phyloP scores from a whole-genome alignment of 2,113 vertebrate species.

The Poeciliopsis prolifica region DNA sequence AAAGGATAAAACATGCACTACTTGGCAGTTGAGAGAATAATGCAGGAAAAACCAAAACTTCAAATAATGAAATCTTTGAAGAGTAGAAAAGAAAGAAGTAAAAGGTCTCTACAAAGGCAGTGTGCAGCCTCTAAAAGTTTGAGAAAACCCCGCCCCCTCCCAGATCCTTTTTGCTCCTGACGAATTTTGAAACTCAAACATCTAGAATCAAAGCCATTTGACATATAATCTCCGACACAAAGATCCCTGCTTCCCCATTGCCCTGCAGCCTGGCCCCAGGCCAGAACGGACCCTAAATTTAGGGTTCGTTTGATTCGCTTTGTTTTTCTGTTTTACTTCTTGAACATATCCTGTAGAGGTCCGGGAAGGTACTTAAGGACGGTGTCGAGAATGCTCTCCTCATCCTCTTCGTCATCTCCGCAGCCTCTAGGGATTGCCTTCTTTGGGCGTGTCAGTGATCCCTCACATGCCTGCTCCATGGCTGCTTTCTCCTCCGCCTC shows the following conservation, averaged over 20 bases:
- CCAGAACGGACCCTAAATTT: constrained; percentile 42
- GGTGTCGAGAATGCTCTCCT: constrained; percentile 97
- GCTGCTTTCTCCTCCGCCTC: constrained; percentile 98
- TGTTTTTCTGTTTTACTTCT: constrained; percentile 86
- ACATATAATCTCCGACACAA: constrained; percentile 21
- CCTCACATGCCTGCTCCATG: constrained; percentile 96
- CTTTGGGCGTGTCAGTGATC: constrained; percentile 95
- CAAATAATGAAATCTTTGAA: constrained; percentile 22
- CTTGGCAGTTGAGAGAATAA: constrained; percentile 57
- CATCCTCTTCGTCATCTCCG: constrained; percentile 93
- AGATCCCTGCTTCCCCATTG: constrained; percentile 39
- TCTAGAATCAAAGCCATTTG: constrained; percentile 11
- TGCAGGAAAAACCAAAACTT: not conserved
- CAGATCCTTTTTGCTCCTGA: not conserved
- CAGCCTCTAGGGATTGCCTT: constrained; percentile 95
- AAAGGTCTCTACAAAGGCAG: constrained; percentile 71
- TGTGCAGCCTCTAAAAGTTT: constrained; percentile 75
- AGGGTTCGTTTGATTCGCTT: constrained; percentile 40
- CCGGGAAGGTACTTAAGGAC: constrained; percentile 98
- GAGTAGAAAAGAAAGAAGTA: constrained; percentile 64
- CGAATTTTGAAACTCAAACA: not conserved
- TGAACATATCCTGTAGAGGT: constrained; percentile 98
- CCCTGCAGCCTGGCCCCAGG: constrained; percentile 58
- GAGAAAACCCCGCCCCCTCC: constrained; percentile 38
- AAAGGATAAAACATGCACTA: constrained; percentile 43